Evolutionary conservation across 2,113 vertebrate genomes (phyloP).

Genomic region (Syngnathus floridae): DNA sequence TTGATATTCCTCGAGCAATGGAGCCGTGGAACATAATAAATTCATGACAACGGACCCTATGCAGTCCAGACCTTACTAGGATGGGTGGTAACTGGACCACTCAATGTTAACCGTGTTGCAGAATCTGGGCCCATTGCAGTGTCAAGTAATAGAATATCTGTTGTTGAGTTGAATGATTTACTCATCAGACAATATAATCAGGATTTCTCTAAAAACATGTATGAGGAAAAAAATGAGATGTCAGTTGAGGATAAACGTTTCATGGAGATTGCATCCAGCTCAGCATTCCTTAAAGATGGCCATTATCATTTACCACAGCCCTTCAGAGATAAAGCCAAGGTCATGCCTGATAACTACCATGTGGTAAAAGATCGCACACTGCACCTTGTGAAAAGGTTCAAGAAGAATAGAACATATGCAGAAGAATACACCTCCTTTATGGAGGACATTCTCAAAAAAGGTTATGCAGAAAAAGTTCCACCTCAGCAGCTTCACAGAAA

Average conservation of each 20-base stretch:
- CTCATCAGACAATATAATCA: conserved; percentile 4
- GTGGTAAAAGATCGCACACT: neutral
- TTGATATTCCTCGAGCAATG: neutral
- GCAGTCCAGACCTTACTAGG: no score
- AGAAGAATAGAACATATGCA: neutral
- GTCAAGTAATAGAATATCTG: no score
- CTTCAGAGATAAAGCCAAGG: neutral
- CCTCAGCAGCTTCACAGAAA: neutral
- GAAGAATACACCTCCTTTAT: neutral
- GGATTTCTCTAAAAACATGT: conserved; percentile 3
- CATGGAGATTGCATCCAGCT: neutral
- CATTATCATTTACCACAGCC: neutral
- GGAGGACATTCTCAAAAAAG: neutral
- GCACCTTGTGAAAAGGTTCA: neutral
- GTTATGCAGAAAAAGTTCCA: neutral
- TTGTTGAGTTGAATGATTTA: no score
- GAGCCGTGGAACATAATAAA: conserved; percentile 1
- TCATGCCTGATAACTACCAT: neutral
- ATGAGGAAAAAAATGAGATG: conserved; percentile 6
- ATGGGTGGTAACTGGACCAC: no score
- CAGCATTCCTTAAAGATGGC: neutral
- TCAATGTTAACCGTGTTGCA: no score
- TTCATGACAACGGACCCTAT: neutral
- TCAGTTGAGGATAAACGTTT: conserved; percentile 5
- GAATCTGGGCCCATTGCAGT: no score